Evolutionary conservation across 1,140 invertebrate species (phyloP).

Genomic region (Drosophila parabipectinata): DNA sequence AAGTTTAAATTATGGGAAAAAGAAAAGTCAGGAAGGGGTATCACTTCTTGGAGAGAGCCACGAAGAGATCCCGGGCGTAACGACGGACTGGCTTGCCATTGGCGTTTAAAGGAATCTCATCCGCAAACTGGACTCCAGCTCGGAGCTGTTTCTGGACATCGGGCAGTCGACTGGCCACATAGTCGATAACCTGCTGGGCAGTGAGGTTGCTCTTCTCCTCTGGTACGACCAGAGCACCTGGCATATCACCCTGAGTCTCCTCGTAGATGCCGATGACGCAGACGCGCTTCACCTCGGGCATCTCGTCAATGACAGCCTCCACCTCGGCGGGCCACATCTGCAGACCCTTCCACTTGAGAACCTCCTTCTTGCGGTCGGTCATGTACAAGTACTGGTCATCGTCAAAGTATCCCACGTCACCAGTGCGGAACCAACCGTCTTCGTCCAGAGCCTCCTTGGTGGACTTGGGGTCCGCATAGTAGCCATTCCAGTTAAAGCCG

Average conservation of each 20-base stretch:
- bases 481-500: slow-evolving; percentile 72
- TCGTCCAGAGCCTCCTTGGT: slow-evolving; percentile 85
- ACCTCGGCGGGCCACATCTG: slow-evolving; percentile 79
- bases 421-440: slow-evolving; percentile 90
- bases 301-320: slow-evolving; percentile 50
- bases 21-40: no score
- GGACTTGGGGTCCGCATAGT: slow-evolving; percentile 85
- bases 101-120: slow-evolving; percentile 86
- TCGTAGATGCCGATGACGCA: slow-evolving; percentile 69
- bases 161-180: slow-evolving; percentile 68
- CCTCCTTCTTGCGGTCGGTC: slow-evolving; percentile 90
- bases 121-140: slow-evolving; percentile 86
- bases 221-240: slow-evolving; percentile 57
- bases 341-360: slow-evolving; percentile 88
- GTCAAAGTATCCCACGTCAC: slow-evolving; percentile 89
- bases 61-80: slow-evolving; percentile 79
- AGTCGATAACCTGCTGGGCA: slow-evolving; percentile 51
- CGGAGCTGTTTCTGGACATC: slow-evolving; percentile 85
- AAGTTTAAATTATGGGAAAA: slow-evolving; percentile 15
- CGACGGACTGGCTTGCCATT: slow-evolving; percentile 87
- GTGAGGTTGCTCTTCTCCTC: slow-evolving; percentile 27
- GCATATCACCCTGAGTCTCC: slow-evolving; percentile 46
- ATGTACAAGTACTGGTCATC: slow-evolving; percentile 88
- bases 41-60: slow-evolving; percentile 43
- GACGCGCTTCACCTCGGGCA: slow-evolving; percentile 51